A percentile compares a stretch with the other conserved stretches of the same genome.
Conservation (phyloP, 2,113 vertebrate species). For the Oreocharis arfaki region DNA sequence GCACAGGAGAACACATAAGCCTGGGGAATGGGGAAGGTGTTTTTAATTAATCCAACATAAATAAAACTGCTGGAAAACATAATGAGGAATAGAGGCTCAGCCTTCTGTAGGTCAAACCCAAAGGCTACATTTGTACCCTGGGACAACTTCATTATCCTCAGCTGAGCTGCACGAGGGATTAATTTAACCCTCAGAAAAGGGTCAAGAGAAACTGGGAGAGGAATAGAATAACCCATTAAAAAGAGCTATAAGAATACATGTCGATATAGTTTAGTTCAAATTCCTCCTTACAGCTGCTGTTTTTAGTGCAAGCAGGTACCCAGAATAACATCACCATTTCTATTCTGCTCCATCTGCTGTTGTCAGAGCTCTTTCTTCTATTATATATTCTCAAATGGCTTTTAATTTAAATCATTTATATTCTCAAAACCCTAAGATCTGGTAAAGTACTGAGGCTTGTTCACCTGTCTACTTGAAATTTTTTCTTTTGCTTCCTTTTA, state of each 20-base stretch:
- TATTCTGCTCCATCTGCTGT: background rate
- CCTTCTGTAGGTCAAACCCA: slow-evolving; percentile 26
- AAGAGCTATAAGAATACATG: background rate
- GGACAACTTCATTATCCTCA: slow-evolving; percentile 34
- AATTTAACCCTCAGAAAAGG: slow-evolving; percentile 31
- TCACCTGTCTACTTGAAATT: background rate
- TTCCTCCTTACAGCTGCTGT: background rate
- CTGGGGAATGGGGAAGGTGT: background rate
- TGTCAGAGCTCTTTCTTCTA: background rate
- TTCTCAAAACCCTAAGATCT: background rate
- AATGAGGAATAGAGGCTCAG: background rate
- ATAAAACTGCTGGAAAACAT: slow-evolving; percentile 17
- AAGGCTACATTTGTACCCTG: background rate
- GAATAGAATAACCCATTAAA: background rate
- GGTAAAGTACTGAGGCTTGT: background rate
- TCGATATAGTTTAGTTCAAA: background rate
- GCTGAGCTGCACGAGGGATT: slow-evolving; percentile 4
- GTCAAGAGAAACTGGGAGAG: background rate
- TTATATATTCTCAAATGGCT: background rate
- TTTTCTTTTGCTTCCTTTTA: background rate
- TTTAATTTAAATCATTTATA: background rate
- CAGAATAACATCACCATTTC: background rate
- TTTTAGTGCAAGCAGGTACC: background rate
- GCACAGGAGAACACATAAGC: background rate
- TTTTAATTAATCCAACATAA: slow-evolving; percentile 42